A percentile compares a stretch with the other conserved stretches of the same genome.
Evolutionary conservation across 2,113 vertebrate genomes (phyloP).

Genomic region (Puma concolor): DNA sequence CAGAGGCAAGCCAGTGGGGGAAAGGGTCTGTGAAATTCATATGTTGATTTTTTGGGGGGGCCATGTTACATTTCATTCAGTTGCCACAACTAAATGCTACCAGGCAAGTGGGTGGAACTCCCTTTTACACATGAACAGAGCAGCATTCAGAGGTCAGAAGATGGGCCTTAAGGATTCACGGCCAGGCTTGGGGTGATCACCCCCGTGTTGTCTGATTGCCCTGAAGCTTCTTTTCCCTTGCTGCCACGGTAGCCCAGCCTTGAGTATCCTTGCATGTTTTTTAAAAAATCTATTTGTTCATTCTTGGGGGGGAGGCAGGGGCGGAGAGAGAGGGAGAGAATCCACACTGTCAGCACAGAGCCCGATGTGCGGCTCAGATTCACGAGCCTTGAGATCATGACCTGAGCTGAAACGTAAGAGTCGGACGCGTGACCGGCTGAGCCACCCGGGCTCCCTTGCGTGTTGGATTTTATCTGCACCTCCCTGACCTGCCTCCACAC

Average conservation of each 20-base stretch:
- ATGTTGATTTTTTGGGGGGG: background rate
- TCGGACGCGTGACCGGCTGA: no score
- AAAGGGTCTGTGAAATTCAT: background rate
- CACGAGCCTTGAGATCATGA: no score
- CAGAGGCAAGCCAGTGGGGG: background rate
- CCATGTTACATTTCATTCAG: background rate
- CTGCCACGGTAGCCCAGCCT: background rate
- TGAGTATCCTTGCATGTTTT: background rate
- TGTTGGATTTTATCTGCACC: background rate
- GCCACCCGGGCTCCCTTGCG: no score
- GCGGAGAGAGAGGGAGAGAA: no score
- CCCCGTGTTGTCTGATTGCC: background rate
- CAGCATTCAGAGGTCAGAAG: background rate
- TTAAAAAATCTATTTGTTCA: no score
- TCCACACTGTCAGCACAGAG: no score
- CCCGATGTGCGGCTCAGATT: no score
- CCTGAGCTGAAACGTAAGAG: no score
- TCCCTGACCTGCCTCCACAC: background rate
- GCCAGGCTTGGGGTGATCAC: background rate
- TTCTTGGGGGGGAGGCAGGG: no score
- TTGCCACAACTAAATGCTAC: background rate
- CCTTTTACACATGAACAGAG: background rate
- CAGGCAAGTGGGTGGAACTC: background rate
- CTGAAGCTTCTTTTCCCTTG: background rate
- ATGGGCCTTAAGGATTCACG: background rate